Base-by-base conservation (phyloP, 2,888 invertebrate species). In the Shargacucullia verbasci region DNA sequence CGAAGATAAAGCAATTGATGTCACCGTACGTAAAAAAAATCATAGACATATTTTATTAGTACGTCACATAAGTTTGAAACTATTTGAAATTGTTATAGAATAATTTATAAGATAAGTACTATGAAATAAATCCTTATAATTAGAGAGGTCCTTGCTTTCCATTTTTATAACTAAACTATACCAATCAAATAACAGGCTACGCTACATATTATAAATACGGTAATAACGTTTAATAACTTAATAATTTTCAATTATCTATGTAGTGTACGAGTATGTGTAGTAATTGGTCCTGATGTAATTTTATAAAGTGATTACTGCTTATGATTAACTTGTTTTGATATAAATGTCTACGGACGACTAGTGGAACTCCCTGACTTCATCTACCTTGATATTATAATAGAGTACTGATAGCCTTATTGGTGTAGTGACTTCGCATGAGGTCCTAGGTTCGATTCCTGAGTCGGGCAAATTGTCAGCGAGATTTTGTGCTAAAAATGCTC, bases 161-260 rank as follows among this genome's bases (percentile, higher is more conserved):
- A 65, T 68, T 55, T 61, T 55, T 49, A 68, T 47, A 33, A 13
- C 14, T 50, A 39, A 54, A 46, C 20, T 46, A 31, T 15, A 15
- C 27, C 12, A 49, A 54, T 50, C 47, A 50, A 68, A 63, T 55
- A 44, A 15, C 45, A 50, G 40, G 48, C 14, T 14, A 9, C 39
- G 34, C 48, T 53, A 43, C 41, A 34, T 60, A 50, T 20, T 47
- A 50, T 31, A 52, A 38, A 13, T 35, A 33, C 9, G 8, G 43
- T 70, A 70, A 70, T 65, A 34, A 15, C 31, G 9, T 47, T 59
- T 72, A 57, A 72, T 72, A 62, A 65, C 72, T 72, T 72, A 73
- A 72, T 72, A 52, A 65, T 72, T 72, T 73, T 70, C 70, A 72
- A 71, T 73, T 73, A 55, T 57, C 49, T 44, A 45, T 50, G 25